Conservation (phyloP, 2,888 invertebrate genomes). For the Calliopum simillimum region DNA sequence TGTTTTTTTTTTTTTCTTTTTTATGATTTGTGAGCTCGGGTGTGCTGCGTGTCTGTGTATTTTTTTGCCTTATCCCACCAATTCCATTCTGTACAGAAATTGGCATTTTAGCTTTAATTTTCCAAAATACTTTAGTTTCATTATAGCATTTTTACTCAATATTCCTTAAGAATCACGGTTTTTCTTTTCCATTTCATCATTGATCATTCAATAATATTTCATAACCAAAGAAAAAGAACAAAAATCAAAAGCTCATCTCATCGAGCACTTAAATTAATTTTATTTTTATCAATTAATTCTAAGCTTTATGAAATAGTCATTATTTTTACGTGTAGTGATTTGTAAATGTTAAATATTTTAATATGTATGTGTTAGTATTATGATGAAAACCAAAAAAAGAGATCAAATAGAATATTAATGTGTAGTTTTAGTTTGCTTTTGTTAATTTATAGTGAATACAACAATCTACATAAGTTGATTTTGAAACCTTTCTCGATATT, state of each 20-base stretch:
- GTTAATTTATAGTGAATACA: too few relatives aligned
- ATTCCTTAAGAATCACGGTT: background rate
- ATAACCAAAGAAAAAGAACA: constrained; percentile 18
- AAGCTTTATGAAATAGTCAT: constrained; percentile 20
- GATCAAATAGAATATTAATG: background rate
- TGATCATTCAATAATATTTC: background rate
- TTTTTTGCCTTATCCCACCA: background rate
- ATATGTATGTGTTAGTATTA: constrained; percentile 16
- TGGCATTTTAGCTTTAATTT: constrained; percentile 10
- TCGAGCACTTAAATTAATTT: constrained; percentile 13
- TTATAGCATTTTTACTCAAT: background rate
- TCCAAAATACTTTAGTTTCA: constrained; percentile 3
- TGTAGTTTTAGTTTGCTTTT: too few relatives aligned
- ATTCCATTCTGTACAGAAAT: background rate
- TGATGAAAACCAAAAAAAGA: background rate
- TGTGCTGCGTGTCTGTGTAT: constrained; percentile 15
- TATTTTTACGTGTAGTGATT: background rate
- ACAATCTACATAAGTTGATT: too few relatives aligned
- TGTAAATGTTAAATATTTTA: constrained; percentile 8
- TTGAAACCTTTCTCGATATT: too few relatives aligned
- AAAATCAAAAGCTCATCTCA: constrained; percentile 18
- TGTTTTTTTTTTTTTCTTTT: constrained; percentile 19
- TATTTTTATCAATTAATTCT: constrained; percentile 15
- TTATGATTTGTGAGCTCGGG: constrained; percentile 17
- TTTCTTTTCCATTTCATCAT: constrained; percentile 19